Base-by-base conservation (phyloP, 2,113 vertebrate species). In the Ptychochromis oligacanthus region DNA sequence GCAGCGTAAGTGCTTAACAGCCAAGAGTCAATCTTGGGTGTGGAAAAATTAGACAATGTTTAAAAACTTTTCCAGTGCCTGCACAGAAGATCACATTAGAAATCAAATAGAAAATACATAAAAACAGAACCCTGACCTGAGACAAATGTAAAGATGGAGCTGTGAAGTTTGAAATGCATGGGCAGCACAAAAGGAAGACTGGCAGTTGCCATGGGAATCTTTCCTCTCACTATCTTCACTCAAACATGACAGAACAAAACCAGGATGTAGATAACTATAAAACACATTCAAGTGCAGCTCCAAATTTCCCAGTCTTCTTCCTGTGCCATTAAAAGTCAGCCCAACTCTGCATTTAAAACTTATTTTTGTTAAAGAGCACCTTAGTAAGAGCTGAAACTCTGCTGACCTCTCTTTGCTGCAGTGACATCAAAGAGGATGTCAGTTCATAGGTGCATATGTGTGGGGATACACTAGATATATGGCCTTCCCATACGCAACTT, bases 21-120 rank as follows among this genome's bases (percentile, higher is more conserved):
- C 28, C 4, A 31, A 7, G 49, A 6, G 49, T 59, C 15, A 3
- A 14, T 3, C 11, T 40, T 28, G 22, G 60, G n/a, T 17, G 12
- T 6, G 4, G 49, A 49, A 49, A 13, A 7, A 24, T 14, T 4
- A 12, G 65, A 52, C 43, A 28, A 17, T 5, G 43, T 54, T 7
- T 28, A 17, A 28, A 70, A 0, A 18, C 43, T 70, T 12, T 28
- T 26, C 38, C 22, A 26, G 64, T 67, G 22, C 0, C 64, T 46
- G 1, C 40, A 70, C 40, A 1, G 64, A 70, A 3, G 64, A 15
- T 49, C 64, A 49, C 40, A 7, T 12, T 18, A 3, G 40, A 40
- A 0, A 26, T 9, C 1, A 2, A 22, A 67, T 0, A 0, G 26
- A 40, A 0, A 26, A 15, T 1, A 2, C 22, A 67, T 0, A 0